A percentile compares a stretch with the other conserved stretches of the same genome.
Evolutionary conservation across 1,140 invertebrate genomes (phyloP).

Genomic region (Drosophila equinoxialis): DNA sequence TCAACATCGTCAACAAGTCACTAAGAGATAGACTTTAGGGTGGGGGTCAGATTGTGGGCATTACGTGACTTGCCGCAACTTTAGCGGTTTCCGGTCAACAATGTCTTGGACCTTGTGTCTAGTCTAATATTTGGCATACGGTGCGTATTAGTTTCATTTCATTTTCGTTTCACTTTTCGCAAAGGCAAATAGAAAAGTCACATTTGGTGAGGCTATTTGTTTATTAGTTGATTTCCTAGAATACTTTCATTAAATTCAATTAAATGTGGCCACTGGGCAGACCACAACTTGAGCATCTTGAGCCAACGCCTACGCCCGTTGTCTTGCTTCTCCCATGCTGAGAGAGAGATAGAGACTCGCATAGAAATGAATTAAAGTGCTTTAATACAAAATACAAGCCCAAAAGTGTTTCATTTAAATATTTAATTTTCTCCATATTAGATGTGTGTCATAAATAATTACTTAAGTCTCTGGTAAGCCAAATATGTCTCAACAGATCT

Average conservation of each 20-base stretch:
- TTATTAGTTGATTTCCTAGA: constrained; percentile 9
- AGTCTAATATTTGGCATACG: constrained; percentile 44
- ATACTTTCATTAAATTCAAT: constrained; percentile 22
- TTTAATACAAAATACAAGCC: background rate
- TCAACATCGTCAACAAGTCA: constrained; percentile 42
- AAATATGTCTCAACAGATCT: no score
- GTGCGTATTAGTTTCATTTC: constrained; percentile 58
- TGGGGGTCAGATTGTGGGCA: background rate
- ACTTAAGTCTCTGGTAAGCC: background rate
- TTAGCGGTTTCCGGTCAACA: constrained; percentile 32
- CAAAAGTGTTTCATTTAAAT: background rate
- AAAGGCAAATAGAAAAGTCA: constrained; percentile 4
- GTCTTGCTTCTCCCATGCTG: background rate
- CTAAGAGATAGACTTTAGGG: background rate
- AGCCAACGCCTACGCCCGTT: background rate
- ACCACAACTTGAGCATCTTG: background rate
- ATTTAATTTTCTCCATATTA: background rate
- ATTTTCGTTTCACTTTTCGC: constrained; percentile 35
- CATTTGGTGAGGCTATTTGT: constrained; percentile 13
- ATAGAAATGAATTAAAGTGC: background rate
- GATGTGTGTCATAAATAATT: constrained; percentile 1
- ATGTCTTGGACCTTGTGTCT: constrained; percentile 29
- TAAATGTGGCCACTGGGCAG: constrained; percentile 6
- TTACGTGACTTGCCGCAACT: constrained; percentile 48
- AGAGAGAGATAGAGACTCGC: background rate